phyloP scores from a whole-genome alignment of 2,888 invertebrate genomes.

The Parnassius orleans region DNA sequence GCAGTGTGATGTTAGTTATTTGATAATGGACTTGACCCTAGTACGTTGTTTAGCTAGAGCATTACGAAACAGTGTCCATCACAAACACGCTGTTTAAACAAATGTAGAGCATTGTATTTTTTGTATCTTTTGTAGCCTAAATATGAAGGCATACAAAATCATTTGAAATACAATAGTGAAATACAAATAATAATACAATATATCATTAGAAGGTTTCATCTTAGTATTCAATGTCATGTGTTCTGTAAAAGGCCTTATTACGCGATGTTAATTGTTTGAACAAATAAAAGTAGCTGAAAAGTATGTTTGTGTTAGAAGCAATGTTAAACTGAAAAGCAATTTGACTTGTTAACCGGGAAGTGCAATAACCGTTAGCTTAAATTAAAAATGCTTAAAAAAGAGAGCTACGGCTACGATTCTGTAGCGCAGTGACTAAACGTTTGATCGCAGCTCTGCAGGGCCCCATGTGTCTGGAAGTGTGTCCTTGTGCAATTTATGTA shows the following conservation, averaged over 20 bases:
- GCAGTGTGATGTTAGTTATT: neutral
- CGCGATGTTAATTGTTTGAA: conserved; percentile 44
- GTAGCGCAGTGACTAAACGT: too few relatives aligned
- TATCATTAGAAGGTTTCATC: conserved; percentile 33
- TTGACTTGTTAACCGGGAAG: conserved; percentile 16
- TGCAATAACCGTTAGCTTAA: conserved; percentile 1
- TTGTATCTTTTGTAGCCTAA: conserved; percentile 31
- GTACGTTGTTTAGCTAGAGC: neutral
- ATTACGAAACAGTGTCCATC: conserved; percentile 7
- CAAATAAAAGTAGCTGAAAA: conserved; percentile 52
- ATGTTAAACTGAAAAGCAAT: conserved; percentile 21
- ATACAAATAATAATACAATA: conserved; percentile 35
- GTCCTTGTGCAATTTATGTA: too few relatives aligned
- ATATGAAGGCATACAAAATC: conserved; percentile 42
- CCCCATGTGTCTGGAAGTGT: too few relatives aligned
- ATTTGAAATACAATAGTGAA: conserved; percentile 37
- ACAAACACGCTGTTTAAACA: conserved; percentile 29
- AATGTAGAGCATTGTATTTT: conserved; percentile 25
- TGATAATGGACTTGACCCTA: conserved; percentile 19
- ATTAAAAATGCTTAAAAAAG: neutral
- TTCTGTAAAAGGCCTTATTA: conserved; percentile 51
- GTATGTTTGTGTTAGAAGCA: conserved; percentile 35
- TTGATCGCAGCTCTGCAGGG: too few relatives aligned
- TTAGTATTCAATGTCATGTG: conserved; percentile 55
- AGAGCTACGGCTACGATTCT: too few relatives aligned